Percentiles rank a stretch among this genome's conserved stretches.
These are phyloP conservation scores for Petaurus breviceps DNA, from an alignment of 2,113 vertebrate species.

Conservation along the genomic window DNA sequence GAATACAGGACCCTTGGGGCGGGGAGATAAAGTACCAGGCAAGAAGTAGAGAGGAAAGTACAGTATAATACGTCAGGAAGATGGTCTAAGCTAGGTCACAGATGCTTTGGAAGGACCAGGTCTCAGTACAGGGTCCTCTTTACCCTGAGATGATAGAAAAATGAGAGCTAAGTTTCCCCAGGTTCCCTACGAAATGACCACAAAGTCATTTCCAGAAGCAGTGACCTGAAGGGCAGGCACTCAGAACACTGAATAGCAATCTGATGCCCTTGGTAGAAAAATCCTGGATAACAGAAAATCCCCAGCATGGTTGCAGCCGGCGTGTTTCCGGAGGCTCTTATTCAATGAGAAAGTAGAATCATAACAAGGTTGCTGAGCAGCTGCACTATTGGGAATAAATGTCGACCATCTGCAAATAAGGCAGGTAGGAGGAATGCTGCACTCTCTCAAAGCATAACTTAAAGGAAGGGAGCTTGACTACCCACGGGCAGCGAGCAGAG, in stretches of 20 bases:
- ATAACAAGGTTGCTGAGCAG: not conserved
- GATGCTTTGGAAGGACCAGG: not conserved
- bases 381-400: not conserved
- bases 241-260: not conserved
- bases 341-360: not conserved
- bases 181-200: not conserved
- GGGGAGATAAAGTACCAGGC: not conserved
- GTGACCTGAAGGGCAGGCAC: not conserved
- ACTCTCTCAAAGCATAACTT: not conserved
- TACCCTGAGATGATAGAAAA: not conserved
- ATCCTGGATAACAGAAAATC: not conserved
- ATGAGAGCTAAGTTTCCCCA: not conserved
- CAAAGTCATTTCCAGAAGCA: not conserved
- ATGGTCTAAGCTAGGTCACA: not conserved
- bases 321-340: not conserved
- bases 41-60: not conserved
- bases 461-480: not conserved
- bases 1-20: not conserved
- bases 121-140: not conserved
- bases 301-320: not conserved
- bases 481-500: not conserved
- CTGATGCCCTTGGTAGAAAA: not conserved
- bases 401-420: not conserved
- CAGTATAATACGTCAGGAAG: not conserved
- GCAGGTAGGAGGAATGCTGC: not conserved